These are phyloP conservation scores for Leptura quadrifasciata DNA, from an alignment of 2,888 invertebrate genomes.

Conservation along the genomic window DNA sequence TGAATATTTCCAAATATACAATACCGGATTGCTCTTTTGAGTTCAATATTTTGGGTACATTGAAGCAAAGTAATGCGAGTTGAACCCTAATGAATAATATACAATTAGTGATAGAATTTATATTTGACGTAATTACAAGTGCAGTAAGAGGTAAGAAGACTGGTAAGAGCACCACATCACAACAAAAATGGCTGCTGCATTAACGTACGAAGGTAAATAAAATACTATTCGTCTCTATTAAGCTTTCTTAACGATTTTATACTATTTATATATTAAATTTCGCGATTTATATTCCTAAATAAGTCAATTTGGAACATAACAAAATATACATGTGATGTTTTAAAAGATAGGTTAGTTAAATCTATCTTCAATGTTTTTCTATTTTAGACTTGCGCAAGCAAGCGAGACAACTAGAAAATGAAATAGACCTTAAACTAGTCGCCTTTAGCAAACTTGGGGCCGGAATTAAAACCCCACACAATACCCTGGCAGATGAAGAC, in stretches of 20 bases:
- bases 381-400: slow-evolving; percentile 91
- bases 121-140: no score
- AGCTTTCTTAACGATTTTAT: not conserved
- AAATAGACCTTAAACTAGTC: slow-evolving; percentile 96
- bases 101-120: no score
- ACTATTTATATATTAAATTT: not conserved
- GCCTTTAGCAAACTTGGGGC: slow-evolving; percentile 96
- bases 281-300: not conserved
- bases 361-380: slow-evolving; percentile 5
- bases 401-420: slow-evolving; percentile 95
- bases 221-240: not conserved
- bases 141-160: no score
- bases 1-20: no score
- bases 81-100: no score
- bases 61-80: no score
- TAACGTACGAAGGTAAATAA: slow-evolving; percentile 68
- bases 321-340: not conserved
- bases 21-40: no score
- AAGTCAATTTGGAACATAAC: not conserved
- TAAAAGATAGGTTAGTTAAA: not conserved
- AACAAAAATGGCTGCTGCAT: slow-evolving; percentile 62
- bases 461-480: slow-evolving; percentile 75
- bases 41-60: no score
- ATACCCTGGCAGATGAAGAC: slow-evolving; percentile 80
- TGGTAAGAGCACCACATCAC: slow-evolving; percentile 4